Base-by-base conservation (phyloP, 53 echinoderm and acorn worm genomes). In the Hippasteria phrygiana region DNA sequence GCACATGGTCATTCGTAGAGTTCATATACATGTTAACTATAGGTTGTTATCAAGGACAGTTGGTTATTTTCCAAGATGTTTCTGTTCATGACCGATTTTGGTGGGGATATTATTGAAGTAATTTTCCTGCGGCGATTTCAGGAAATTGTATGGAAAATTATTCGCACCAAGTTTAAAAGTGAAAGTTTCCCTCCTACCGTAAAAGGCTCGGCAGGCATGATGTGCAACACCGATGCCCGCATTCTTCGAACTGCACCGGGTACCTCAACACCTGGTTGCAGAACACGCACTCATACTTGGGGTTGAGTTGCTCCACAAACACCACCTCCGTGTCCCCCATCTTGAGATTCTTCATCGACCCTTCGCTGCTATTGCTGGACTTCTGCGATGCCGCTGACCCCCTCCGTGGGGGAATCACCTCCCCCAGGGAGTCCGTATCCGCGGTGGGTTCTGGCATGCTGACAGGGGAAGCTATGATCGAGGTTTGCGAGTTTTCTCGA, bases 241-340 rank as follows among this genome's bases (percentile, higher is more conserved):
- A 97, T 14, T 95, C 92, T 54, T 95, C 97, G 73, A 97, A 97
- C 88, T 97, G 97, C 20, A 97, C 97, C 8, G 97, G 97, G 43
- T 95, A 97, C 26, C 97, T 65, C 33, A 97, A 75, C 22, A 97
- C 89, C 87, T 97, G 97, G n/a, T 84, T 88, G 50, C 97, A 97
- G 33, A 93, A 92, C 11, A 93, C 95, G 50, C 97, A 97, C 27
- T 94, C 82, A 46, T 95, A 97, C 72, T 97, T 97, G 40, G 93
- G 80, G 89, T 95, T 80, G 5, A 84, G 78, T 0, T 81, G 92
- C 11, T 97, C 95, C 18, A 88, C 18, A 22, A 90, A 93, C 10
- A 97, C 80, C 62, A 93, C 93, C 88, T 96, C 96, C 65, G 93
- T 89, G n/a, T 91, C 95, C 0, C 93, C 93, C 92, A 96, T 92